phyloP scores from a whole-genome alignment of 2,797 vertebrate genomes.

The Loriculus beryllinus region DNA sequence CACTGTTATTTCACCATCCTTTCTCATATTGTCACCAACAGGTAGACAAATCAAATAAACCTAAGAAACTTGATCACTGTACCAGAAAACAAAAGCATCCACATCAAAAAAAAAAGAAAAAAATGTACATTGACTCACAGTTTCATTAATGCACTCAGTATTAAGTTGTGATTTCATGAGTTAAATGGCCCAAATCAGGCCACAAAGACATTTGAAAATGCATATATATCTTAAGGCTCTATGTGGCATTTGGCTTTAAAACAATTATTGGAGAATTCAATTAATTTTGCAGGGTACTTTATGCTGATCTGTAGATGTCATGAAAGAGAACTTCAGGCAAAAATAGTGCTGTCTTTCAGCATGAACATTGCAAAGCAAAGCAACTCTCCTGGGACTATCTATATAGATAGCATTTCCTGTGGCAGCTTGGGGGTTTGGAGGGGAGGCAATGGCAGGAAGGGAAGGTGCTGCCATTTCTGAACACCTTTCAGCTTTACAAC shows the following conservation, averaged over 20 bases:
- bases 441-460: not conserved
- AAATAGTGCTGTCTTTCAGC: constrained; percentile 9
- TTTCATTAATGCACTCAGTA: constrained; percentile 13
- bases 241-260: constrained; percentile 53
- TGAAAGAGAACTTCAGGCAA: constrained; percentile 49
- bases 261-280: constrained; percentile 47
- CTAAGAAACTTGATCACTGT: constrained; percentile 8
- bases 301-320: constrained; percentile 53
- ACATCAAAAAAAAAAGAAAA: not conserved
- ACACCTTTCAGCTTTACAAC: not conserved
- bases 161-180: constrained; percentile 12
- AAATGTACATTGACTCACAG: not conserved
- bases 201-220: constrained; percentile 48
- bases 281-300: constrained; percentile 55
- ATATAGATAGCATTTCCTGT: not conserved
- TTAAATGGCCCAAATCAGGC: constrained; percentile 45
- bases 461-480: not conserved
- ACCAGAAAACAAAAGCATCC: constrained; percentile 33
- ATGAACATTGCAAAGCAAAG: not conserved
- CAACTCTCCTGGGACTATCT: not conserved
- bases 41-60: constrained; percentile 30
- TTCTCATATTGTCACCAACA: not conserved
- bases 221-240: constrained; percentile 28
- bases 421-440: not conserved
- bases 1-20: not conserved